Base-by-base conservation (phyloP, 2,888 invertebrate genomes). In the Lasiommata megera region DNA sequence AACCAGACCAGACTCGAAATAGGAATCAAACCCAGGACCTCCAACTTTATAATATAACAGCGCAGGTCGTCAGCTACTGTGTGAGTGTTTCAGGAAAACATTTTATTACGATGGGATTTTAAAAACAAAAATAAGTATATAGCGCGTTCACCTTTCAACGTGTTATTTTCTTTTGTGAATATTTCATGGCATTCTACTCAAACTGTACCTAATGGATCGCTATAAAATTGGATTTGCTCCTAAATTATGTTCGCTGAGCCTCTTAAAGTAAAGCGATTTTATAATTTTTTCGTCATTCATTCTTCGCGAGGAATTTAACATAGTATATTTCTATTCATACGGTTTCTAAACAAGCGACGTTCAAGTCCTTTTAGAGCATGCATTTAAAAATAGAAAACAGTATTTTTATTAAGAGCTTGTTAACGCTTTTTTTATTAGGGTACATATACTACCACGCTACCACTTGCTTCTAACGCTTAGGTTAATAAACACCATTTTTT, bases 231-330 rank as follows among this genome's bases (percentile, higher is more conserved):
- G 72, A 77, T 71, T 71, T 76, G 64, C 38, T 64, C 60, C 62
- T 63, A 72, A 73, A 81, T 80, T 73, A 74, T 66, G 73, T 79
- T 77, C 67, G 70, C 67, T 70, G 70, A 71, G 67, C 70, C 76
- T 80, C 56, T 57, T 61, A 57, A 54, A 46, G 55, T 14, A 59
- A 56, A 59, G 59, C 50, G 46, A 34, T 5, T 29, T 59, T 41
- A 41, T 43, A 23, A 43, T 43, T 43, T 41, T 43, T 9, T 40
- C 16, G 14, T 16, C 38, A 43, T n/a, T n/a, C 23, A 43, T n/a
- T 9, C 17, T 38, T 43, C 11, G 5, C 37, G 12, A 12, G 12
- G 23, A 43, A 7, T 23, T 43, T 43, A 23, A 6, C 43, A n/a
- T 11, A 11, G 40, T 6, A 40, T 11, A 40, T 18, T 40, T 18